These are phyloP conservation scores for Tychaedon coryphoeus DNA, from an alignment of 2,113 vertebrate genomes.

Conservation along the genomic window DNA sequence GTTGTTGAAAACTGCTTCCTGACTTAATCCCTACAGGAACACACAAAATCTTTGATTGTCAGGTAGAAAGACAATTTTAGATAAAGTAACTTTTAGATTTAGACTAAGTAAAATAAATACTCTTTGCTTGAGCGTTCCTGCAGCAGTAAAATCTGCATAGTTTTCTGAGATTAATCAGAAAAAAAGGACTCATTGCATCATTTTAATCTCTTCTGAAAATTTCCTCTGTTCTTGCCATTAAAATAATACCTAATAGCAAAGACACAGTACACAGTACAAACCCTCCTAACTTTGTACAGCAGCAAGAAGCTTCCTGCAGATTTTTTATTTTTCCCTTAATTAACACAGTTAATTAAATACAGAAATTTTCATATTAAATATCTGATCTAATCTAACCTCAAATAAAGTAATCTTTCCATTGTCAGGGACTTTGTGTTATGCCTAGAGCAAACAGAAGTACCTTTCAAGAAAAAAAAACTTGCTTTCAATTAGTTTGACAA, in stretches of 20 bases:
- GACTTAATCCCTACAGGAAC: constrained; percentile 70
- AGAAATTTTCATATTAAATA: neutral
- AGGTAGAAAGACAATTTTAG: constrained; percentile 64
- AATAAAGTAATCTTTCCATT: neutral
- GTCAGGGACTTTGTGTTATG: neutral
- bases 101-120: constrained; percentile 8
- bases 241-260: neutral
- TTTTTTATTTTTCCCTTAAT: neutral
- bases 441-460: neutral
- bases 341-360: constrained; percentile 3
- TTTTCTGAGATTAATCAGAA: neutral
- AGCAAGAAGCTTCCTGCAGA: neutral
- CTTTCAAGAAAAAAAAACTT: neutral
- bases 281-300: neutral
- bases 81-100: constrained; percentile 14
- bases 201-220: neutral
- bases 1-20: constrained; percentile 78
- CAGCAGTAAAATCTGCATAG: neutral
- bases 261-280: neutral
- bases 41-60: constrained; percentile 63
- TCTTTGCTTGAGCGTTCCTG: neutral
- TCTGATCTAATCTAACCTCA: neutral
- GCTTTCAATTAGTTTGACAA: neutral
- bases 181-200: neutral
- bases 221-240: constrained; percentile 1